Base-by-base conservation (phyloP, 2,888 invertebrate genomes). In the Harpagoxenus sublaevis region DNA sequence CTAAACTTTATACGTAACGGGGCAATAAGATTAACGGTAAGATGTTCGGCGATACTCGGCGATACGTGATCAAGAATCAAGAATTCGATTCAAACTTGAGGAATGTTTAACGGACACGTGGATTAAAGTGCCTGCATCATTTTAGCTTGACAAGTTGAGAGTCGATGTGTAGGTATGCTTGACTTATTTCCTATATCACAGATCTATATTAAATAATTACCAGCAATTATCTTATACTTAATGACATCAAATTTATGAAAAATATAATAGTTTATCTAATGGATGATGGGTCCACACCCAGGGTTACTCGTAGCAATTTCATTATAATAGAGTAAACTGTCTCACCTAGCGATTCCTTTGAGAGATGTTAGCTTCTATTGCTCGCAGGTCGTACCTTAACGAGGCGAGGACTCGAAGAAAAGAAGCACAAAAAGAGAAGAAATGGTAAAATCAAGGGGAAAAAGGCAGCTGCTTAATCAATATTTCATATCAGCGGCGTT, bases 401-500 rank as follows among this genome's bases (percentile, higher is more conserved):
- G 87, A 89, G 78, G 79, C 18, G 4, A 71, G 45, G 31, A 84
- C 63, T 55, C 5, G 35, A 45, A 70, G 78, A 86, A 82, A 82
- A 51, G 70, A 42, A 65, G 63, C 2, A 15, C 9, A 57, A 63
- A 53, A 71, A 28, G 28, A 23, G 63, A 31, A 42, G 15, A 51
- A 66, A 65, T 48, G 51, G 45, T 48, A 45, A 23, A 42, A 63
- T 12, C 68, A 78, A 57, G 79, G 10, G 35, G 18, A 68, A 60
- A 82, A 70, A 75, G 78, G 63, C 60, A 57, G 70, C 48, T 73
- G 86, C 66, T 89, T 86, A 89, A 88, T 88, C 89, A 89, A 88
- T 86, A 84, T 60, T 77, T 73, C 39, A 75, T 84, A 45, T 77
- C 65, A 73, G n/a, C 75, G 75, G 39, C 35, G 48, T n/a, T 79